phyloP scores from a whole-genome alignment of 2,113 vertebrate genomes.

The Lipotes vexillifer region DNA sequence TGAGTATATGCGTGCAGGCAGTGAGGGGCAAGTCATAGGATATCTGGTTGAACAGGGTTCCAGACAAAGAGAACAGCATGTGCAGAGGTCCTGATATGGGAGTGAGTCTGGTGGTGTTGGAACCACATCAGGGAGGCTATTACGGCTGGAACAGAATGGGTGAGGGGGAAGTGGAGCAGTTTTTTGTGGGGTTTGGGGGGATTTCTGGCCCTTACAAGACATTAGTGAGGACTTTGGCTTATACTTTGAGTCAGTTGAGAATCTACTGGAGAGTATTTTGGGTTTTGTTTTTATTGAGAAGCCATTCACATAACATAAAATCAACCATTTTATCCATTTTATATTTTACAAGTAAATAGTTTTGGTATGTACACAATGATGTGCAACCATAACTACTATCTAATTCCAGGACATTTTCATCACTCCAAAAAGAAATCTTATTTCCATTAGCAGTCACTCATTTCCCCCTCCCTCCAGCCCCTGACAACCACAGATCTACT shows the following conservation, averaged over 20 bases:
- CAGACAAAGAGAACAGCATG: not conserved
- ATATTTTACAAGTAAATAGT: not conserved
- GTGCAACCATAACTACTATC: not conserved
- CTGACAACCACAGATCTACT: not conserved
- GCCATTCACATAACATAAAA: not conserved
- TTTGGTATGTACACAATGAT: not conserved
- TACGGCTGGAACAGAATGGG: no score
- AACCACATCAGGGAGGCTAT: not conserved
- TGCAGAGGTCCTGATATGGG: not conserved
- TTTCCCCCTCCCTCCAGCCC: not conserved
- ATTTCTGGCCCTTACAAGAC: not conserved
- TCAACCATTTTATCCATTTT: not conserved
- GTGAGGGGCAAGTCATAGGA: not conserved
- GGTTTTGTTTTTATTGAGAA: slow-evolving; percentile 16
- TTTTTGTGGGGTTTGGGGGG: not conserved
- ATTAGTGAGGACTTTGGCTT: not conserved
- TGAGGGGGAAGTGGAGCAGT: not conserved
- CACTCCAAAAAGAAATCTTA: not conserved
- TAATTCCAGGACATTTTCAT: slow-evolving; percentile 16
- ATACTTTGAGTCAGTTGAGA: not conserved
- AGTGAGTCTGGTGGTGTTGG: not conserved
- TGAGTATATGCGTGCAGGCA: not conserved
- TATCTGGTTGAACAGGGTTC: not conserved
- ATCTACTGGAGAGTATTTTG: not conserved
- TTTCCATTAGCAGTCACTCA: not conserved